A percentile compares a stretch with the other conserved stretches of the same genome.
Conservation (phyloP, 1,140 invertebrate species). For the Drosophila ficusphila region DNA sequence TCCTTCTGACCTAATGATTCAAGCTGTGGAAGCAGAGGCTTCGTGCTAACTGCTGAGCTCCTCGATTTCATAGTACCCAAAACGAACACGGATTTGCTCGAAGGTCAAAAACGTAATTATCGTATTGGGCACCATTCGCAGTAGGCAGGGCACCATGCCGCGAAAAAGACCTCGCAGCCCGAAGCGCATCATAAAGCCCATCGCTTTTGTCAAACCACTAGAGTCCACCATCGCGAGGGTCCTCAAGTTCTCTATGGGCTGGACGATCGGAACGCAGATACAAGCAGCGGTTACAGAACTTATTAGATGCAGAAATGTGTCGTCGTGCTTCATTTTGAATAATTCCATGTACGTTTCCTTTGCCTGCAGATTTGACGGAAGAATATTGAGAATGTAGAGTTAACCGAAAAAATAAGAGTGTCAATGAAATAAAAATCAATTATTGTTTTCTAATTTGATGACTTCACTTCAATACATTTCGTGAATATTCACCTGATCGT, state of each 20-base stretch:
- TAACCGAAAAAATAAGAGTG: too few species aligned
- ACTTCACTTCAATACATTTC: too few species aligned
- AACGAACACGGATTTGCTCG: constrained; percentile 51
- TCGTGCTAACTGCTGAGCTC: not conserved
- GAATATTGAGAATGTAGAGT: too few species aligned
- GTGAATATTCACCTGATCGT: constrained; percentile 50
- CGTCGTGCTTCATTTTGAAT: constrained; percentile 18
- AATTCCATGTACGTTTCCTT: constrained; percentile 23
- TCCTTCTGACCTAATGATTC: too few species aligned
- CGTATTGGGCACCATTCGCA: constrained; percentile 49
- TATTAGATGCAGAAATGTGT: constrained; percentile 35
- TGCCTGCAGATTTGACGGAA: constrained; percentile 1
- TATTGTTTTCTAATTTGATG: too few species aligned
- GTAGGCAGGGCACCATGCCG: constrained; percentile 41
- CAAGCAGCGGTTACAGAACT: constrained; percentile 49
- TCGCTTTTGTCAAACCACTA: not conserved
- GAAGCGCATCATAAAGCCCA: constrained; percentile 29
- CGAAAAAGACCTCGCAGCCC: constrained; percentile 51
- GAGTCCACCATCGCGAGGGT: constrained; percentile 41
- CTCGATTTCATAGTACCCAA: constrained; percentile 42
- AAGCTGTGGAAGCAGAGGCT: too few species aligned
- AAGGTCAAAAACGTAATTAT: constrained; percentile 52
- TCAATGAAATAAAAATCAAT: too few species aligned
- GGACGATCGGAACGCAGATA: constrained; percentile 38
- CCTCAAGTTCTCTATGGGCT: constrained; percentile 57